phyloP scores from a whole-genome alignment of 1,140 invertebrate species.

The Dinoponera quadriceps region DNA sequence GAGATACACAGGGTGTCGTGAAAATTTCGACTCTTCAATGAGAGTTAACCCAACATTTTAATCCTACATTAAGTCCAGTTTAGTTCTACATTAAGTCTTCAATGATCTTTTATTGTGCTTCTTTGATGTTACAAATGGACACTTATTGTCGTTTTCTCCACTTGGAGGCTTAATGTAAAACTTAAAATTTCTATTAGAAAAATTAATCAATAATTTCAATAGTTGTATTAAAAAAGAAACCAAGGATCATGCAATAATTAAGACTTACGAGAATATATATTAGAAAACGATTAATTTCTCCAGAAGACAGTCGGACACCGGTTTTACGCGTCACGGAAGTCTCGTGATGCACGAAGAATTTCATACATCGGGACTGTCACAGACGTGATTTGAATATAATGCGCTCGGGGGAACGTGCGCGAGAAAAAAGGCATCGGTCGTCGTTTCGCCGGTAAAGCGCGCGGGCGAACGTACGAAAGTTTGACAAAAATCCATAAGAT shows the following conservation, averaged over 20 bases:
- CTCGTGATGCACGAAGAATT: background rate
- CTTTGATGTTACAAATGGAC: too few species aligned
- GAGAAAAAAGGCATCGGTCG: background rate
- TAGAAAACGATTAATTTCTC: background rate
- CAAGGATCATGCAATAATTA: background rate
- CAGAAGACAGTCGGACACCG: background rate
- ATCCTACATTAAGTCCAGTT: too few species aligned
- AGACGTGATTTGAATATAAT: constrained; percentile 20
- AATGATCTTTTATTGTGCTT: too few species aligned
- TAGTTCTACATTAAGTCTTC: too few species aligned
- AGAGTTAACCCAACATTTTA: too few species aligned
- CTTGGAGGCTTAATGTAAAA: too few species aligned
- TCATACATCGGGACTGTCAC: background rate
- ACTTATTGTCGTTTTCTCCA: too few species aligned
- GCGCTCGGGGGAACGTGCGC: background rate
- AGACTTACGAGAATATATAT: background rate
- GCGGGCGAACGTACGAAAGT: constrained; percentile 31
- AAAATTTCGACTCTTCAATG: too few species aligned
- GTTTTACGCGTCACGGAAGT: background rate
- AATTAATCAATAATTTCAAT: background rate
- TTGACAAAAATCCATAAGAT: constrained; percentile 51
- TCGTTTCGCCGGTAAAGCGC: background rate
- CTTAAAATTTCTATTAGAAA: too few species aligned
- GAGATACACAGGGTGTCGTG: too few species aligned
- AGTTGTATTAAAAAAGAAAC: background rate